phyloP scores from a whole-genome alignment of 2,888 invertebrate genomes.

The Alsophila aescularia region DNA sequence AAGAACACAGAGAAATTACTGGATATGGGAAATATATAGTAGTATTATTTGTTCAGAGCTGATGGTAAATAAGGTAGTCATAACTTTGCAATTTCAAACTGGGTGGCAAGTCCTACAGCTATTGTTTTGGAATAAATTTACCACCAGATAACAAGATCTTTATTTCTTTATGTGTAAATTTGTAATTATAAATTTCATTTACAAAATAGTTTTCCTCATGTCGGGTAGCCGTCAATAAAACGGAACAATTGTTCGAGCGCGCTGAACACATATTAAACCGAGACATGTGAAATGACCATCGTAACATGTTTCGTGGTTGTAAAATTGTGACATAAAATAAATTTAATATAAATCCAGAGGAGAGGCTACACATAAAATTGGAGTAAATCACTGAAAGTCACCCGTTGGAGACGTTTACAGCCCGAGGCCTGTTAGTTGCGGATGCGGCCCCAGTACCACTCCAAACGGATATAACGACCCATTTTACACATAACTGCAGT shows the following conservation, averaged over 20 bases:
- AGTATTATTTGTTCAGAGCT: no score
- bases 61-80: no score
- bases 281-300: constrained; percentile 60
- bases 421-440: constrained; percentile 77
- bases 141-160: no score
- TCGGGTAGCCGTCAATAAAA: constrained; percentile 24
- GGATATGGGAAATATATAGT: no score
- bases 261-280: constrained; percentile 50
- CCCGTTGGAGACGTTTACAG: constrained; percentile 81
- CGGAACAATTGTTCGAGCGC: constrained; percentile 27
- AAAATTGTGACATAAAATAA: constrained; percentile 79
- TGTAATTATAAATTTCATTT: constrained; percentile 20
- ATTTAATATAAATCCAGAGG: constrained; percentile 79
- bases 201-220: constrained; percentile 18
- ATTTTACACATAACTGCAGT: constrained; percentile 58
- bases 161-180: not conserved
- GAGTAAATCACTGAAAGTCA: constrained; percentile 82
- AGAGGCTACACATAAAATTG: constrained; percentile 81
- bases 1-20: no score
- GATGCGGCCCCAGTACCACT: constrained; percentile 65
- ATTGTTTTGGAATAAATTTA: no score
- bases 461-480: constrained; percentile 66
- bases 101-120: no score
- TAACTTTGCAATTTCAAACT: no score
- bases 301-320: constrained; percentile 74